These are phyloP conservation scores for Mesocentrotus franciscanus DNA, from an alignment of 53 echinoderm and acorn worm genomes.

Conservation along the genomic window DNA sequence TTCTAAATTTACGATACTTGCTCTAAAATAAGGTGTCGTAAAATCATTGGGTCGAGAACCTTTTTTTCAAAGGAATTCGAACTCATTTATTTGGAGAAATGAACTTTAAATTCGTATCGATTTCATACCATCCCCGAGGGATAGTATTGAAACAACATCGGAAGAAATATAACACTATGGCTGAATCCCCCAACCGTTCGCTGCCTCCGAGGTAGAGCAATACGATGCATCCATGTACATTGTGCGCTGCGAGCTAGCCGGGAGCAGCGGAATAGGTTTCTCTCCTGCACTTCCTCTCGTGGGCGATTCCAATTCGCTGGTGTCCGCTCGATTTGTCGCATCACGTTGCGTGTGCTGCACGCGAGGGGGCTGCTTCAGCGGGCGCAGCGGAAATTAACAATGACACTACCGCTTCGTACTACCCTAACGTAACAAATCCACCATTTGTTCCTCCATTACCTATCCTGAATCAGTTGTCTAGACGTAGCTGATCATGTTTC, in stretches of 20 bases:
- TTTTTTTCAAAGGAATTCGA: constrained; percentile 8
- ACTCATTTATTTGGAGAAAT: constrained; percentile 1
- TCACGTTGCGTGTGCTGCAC: constrained; percentile 13
- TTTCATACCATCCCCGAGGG: constrained; percentile 25
- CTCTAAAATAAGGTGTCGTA: not conserved
- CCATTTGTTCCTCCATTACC: not conserved
- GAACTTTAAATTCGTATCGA: constrained; percentile 58
- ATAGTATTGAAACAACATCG: constrained; percentile 43
- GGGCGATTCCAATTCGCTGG: constrained; percentile 53
- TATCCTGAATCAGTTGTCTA: not conserved
- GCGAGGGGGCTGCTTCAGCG: constrained; percentile 31
- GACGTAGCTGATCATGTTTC: constrained; percentile 1
- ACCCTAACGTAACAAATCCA: not conserved
- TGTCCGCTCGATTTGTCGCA: constrained; percentile 48
- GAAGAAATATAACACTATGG: constrained; percentile 47
- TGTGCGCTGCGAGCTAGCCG: not conserved
- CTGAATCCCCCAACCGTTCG: not conserved
- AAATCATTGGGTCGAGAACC: constrained; percentile 28
- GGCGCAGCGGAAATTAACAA: constrained; percentile 50
- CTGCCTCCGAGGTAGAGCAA: not conserved
- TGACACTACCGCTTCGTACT: not conserved
- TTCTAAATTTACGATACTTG: not conserved
- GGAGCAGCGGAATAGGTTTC: constrained; percentile 41
- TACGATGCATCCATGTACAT: not conserved
- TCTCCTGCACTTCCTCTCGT: constrained; percentile 16